phyloP scores from a whole-genome alignment of 2,888 invertebrate genomes.

The Emmelina monodactyla region DNA sequence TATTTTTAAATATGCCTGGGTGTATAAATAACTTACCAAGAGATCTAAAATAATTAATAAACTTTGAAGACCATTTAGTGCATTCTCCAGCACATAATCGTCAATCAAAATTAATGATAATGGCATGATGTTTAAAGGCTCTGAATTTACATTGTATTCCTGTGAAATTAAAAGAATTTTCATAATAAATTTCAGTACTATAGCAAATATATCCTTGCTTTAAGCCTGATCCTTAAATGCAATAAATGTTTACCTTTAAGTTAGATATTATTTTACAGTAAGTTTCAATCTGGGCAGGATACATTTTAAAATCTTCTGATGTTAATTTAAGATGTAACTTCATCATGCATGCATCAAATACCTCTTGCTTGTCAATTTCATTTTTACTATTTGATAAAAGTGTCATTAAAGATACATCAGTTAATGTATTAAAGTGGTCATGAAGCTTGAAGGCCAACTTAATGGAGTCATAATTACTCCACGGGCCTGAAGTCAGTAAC shows the following conservation, averaged over 20 bases:
- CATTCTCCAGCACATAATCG: constrained; percentile 34
- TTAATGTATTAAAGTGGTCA: constrained; percentile 25
- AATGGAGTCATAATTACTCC: constrained; percentile 27
- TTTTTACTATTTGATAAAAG: constrained; percentile 7
- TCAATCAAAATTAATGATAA: constrained; percentile 38
- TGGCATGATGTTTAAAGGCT: constrained; percentile 33
- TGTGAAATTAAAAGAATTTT: constrained; percentile 22
- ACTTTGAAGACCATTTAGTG: constrained; percentile 37
- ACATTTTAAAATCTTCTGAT: constrained; percentile 33
- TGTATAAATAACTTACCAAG: constrained; percentile 29
- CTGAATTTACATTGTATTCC: constrained; percentile 29
- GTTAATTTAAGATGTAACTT: constrained; percentile 36
- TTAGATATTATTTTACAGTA: constrained; percentile 31
- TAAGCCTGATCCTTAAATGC: no score
- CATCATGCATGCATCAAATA: constrained; percentile 38
- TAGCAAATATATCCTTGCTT: no score
- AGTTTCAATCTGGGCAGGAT: constrained; percentile 40
- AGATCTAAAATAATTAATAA: constrained; percentile 29
- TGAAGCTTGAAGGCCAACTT: constrained; percentile 28
- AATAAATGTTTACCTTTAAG: constrained; percentile 25
- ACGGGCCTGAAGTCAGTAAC: constrained; percentile 26
- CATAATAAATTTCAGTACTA: no score
- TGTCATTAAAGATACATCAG: constrained; percentile 23
- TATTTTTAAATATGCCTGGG: constrained; percentile 1
- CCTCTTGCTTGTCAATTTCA: constrained; percentile 26